These are phyloP conservation scores for Pseudomyrmex concolor DNA, from an alignment of 1,140 invertebrate species.

Conservation along the genomic window DNA sequence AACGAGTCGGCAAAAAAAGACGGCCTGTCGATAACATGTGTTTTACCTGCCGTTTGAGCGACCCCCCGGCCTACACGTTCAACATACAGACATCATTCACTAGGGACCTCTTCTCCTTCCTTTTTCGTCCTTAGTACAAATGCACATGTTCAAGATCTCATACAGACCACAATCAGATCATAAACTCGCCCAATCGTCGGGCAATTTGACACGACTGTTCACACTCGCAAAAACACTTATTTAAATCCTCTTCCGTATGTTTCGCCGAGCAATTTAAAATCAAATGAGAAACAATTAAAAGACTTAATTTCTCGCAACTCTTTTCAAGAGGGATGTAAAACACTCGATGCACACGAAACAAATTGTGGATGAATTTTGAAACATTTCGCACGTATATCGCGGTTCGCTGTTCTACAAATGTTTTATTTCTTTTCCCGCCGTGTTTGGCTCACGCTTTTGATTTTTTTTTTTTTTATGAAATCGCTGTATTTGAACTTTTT, in stretches of 20 bases:
- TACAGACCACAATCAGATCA: slow-evolving; percentile 32
- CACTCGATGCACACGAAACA: too few species aligned
- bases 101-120: background rate
- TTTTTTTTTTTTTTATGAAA: slow-evolving; percentile 9
- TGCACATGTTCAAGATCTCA: slow-evolving; percentile 67
- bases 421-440: background rate
- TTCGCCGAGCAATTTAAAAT: background rate
- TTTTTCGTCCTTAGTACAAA: slow-evolving; percentile 53
- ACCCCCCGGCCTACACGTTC: background rate
- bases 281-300: background rate
- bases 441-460: background rate
- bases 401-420: background rate
- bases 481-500: background rate
- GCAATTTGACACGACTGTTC: too few species aligned
- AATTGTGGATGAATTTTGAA: background rate
- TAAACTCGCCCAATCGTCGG: slow-evolving; percentile 70
- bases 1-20: slow-evolving; percentile 62
- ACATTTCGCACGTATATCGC: background rate
- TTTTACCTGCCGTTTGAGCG: slow-evolving; percentile 66
- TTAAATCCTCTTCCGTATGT: too few species aligned
- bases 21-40: slow-evolving; percentile 72
- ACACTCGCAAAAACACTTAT: too few species aligned
- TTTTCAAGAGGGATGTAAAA: background rate
- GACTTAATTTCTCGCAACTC: background rate
- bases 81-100: slow-evolving; percentile 23